A percentile compares a stretch with the other conserved stretches of the same genome.
Evolutionary conservation across 1,140 invertebrate genomes (phyloP).

Genomic region (Diorhabda elongata): DNA sequence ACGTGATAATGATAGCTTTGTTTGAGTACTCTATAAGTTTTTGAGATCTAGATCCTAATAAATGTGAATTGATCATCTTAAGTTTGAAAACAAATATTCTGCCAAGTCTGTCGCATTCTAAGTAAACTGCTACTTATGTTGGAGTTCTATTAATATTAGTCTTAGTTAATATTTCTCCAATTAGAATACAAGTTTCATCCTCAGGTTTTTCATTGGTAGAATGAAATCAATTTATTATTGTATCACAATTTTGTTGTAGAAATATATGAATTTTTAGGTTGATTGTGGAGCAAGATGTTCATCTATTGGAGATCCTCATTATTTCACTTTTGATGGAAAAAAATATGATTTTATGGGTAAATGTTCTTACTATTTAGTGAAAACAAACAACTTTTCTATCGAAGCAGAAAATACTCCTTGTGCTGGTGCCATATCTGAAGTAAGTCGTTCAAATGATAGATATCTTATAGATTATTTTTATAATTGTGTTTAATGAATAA

Average conservation of each 20-base stretch:
- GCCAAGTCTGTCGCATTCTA: too few species aligned
- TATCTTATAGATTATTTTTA: too few species aligned
- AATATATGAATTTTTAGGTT: slow-evolving; percentile 35
- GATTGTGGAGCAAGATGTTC: slow-evolving; percentile 72
- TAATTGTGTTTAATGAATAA: too few species aligned
- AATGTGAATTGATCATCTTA: too few species aligned
- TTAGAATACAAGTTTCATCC: neutral
- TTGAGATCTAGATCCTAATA: too few species aligned
- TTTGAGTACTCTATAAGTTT: too few species aligned
- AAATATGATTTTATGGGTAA: slow-evolving; percentile 83
- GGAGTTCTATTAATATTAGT: too few species aligned
- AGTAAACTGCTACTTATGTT: too few species aligned
- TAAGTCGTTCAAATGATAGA: slow-evolving; percentile 33
- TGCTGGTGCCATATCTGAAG: slow-evolving; percentile 69
- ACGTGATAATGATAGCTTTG: too few species aligned
- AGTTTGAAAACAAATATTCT: too few species aligned
- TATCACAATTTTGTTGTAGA: slow-evolving; percentile 9
- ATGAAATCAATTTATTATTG: slow-evolving; percentile 4
- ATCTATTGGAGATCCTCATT: slow-evolving; percentile 84
- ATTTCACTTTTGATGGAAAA: slow-evolving; percentile 82
- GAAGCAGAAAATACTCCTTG: slow-evolving; percentile 81
- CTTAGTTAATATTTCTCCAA: too few species aligned
- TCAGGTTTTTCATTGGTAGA: neutral
- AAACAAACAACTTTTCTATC: slow-evolving; percentile 63
- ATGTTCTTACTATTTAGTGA: slow-evolving; percentile 78